These are phyloP conservation scores for Coccyzus lansbergi DNA, from an alignment of 2,797 vertebrate species.

Conservation along the genomic window DNA sequence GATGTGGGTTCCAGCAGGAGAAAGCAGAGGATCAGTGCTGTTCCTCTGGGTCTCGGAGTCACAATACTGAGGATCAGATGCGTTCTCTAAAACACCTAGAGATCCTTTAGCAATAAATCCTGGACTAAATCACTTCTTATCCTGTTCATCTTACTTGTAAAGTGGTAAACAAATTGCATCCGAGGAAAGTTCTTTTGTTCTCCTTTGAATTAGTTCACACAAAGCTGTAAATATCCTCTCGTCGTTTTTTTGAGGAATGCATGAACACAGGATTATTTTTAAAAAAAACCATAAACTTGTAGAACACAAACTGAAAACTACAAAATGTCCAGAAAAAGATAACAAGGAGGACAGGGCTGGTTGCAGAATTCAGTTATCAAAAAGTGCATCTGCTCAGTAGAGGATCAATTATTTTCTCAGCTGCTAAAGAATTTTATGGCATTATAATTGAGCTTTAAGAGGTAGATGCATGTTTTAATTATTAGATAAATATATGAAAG, in stretches of 20 bases:
- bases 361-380: constrained; percentile 1
- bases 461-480: background rate
- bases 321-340: background rate
- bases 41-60: no score
- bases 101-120: no score
- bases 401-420: background rate
- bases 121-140: no score
- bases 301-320: background rate
- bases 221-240: background rate
- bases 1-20: background rate
- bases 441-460: background rate
- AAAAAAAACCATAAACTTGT: background rate
- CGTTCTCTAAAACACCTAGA: no score
- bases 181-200: background rate
- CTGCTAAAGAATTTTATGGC: background rate
- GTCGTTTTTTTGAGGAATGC: background rate
- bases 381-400: background rate
- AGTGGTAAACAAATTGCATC: background rate
- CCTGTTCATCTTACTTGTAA: background rate
- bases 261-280: background rate
- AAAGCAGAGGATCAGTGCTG: no score
- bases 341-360: background rate
- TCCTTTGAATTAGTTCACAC: background rate
- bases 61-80: no score
- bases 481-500: background rate